These are phyloP conservation scores for Yponomeuta malinellus DNA, from an alignment of 2,888 invertebrate species.

Conservation along the genomic window DNA sequence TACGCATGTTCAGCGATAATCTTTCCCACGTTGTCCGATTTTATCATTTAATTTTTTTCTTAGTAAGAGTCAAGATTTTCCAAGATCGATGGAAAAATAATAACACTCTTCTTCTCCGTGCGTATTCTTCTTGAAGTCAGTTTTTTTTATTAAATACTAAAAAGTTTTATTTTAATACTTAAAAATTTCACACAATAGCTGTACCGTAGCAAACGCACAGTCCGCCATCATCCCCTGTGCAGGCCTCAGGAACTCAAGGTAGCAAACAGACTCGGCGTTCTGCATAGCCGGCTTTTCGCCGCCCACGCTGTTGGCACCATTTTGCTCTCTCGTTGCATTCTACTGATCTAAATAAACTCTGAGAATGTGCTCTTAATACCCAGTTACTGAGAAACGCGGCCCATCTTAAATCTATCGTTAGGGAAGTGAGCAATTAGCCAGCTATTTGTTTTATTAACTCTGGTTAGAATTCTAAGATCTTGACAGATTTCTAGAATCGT, in stretches of 20 bases:
- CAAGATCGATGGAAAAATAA: too few relatives aligned
- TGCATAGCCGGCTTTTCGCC: constrained; percentile 20
- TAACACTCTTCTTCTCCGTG: too few relatives aligned
- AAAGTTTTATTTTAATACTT: too few relatives aligned
- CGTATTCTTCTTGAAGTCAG: too few relatives aligned
- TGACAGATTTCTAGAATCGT: background rate
- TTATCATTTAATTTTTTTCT: too few relatives aligned
- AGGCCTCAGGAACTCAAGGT: background rate
- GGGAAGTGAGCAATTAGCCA: constrained; percentile 5
- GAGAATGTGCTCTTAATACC: constrained; percentile 61
- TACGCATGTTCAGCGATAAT: too few relatives aligned
- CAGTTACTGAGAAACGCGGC: constrained; percentile 52
- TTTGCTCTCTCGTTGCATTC: constrained; percentile 46
- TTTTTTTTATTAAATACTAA: too few relatives aligned
- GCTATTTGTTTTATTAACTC: constrained; percentile 1
- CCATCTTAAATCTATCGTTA: constrained; percentile 8
- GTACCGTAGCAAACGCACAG: too few relatives aligned
- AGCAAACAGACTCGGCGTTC: background rate
- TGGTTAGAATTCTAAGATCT: background rate
- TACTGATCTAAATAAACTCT: constrained; percentile 62
- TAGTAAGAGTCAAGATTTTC: too few relatives aligned
- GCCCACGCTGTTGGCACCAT: constrained; percentile 68
- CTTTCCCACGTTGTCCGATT: too few relatives aligned
- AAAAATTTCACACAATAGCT: too few relatives aligned
- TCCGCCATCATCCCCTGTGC: too few relatives aligned